Evolutionary conservation across 92 coral and sea anemone genomes (phyloP), one percentile per base, ranked within the genome.

Genomic region (Metridium senile): DNA sequence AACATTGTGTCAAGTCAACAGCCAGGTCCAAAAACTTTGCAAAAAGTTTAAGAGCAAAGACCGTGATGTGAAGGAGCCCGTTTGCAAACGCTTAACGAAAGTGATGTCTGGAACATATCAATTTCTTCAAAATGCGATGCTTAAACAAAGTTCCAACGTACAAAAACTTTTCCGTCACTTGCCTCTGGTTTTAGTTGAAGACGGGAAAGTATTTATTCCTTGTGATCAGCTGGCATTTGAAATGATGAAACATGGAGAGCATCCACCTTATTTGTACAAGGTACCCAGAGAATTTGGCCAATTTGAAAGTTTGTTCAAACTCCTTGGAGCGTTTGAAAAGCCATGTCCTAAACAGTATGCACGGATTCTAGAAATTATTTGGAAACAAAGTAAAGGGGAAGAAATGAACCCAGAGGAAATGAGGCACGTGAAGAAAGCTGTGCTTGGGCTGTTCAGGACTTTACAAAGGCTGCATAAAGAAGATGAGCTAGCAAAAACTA

Each of bases 331-430:
- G 4, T 66, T 83, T 84, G 87, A 84, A 39, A 74, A 75, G 34
- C 93, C 98, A 26, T 85, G 85, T 34, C 97, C 93, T 23, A 52
- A 57, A 1, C 98, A 93, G 73, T 93, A 88, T 66, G 89, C 98
- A 58, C 70, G 46, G n/a, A 74, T 93, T 10, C 80, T 93, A 11
- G 74, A 45, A 33, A 74, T 66, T 17, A 75, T 93, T 1, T 85
- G 77, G 65, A 69, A 58, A 51, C 19, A 58, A 6, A 85, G 86
- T 66, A 72, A 74, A 80, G 93, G 72, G 1, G 67, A 88, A 31
- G 69, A 58, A 51, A 62, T 91, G 81, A 89, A 80, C 67, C 83
- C 80, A 16, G 89, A 79, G 17, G 94, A 93, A 68, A 13, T 49
- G 75, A 77, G 74, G 0, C 78, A 80, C 16, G 94, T 87, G 74